Base-by-base conservation (phyloP, 2,113 vertebrate genomes). In the Sinocyclocheilus anshuiensis region DNA sequence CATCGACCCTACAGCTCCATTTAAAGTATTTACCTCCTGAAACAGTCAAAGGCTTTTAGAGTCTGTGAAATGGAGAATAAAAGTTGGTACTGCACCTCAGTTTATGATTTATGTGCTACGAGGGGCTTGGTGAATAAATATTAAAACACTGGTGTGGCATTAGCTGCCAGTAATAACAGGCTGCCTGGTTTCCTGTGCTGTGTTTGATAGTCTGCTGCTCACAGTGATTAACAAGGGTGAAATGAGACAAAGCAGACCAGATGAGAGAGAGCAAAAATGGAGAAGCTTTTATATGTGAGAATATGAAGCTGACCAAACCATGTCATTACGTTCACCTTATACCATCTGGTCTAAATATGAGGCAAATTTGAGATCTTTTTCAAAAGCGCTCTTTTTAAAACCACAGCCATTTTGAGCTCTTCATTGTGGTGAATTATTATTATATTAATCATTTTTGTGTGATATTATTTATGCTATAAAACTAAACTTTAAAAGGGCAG, bases 121-220 rank as follows among this genome's bases (percentile, higher is more conserved):
- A 89, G 87, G 88, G 88, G 76, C 90, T 93, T 88, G 88, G 89
- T 90, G 90, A 86, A 93, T 93, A 92, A 92, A 93, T 93, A 92
- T 92, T 93, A 93, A 93, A 94, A 92, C 92, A 93, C 82, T 80
- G 87, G 85, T 2, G 80, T 86, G 89, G 87, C 84, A 86, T 85
- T 89, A 83, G 89, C 90, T 92, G 92, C 93, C 92, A 93, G 91
- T 85, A 94, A 93, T 90, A 93, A 93, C 93, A 94, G 91, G 88
- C 92, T 57, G 89, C 83, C 88, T 92, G 91, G 91, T 91, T 94
- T 94, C 91, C 92, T 93, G 91, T 90, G 82, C 81, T 24, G 88
- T 84, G 33, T 94, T 90, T 86, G 89, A 92, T 92, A 88, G 90
- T 91, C 87, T 92, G 88, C 89, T 87, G 86, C 84, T 81, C 74